phyloP scores from a whole-genome alignment of 2,797 vertebrate genomes.

The Synanceia verrucosa region DNA sequence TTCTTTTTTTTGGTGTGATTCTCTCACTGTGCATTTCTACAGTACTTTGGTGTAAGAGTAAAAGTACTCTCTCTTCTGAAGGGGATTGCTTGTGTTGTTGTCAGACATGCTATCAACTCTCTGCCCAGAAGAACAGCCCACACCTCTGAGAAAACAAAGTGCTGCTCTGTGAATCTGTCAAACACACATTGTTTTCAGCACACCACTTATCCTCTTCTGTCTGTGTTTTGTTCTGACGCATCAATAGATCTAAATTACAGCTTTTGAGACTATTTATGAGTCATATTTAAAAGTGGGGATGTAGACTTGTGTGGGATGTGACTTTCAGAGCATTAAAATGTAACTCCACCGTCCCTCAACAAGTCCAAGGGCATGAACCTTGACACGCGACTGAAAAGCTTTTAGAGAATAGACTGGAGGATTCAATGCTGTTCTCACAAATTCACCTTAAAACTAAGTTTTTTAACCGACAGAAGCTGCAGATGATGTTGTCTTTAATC shows the following conservation, averaged over 20 bases:
- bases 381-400: conserved; percentile 41
- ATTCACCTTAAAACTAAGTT: conserved; percentile 15
- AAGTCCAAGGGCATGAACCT: conserved; percentile 42
- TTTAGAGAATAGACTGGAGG: conserved; percentile 27
- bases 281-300: conserved; percentile 11
- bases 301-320: conserved; percentile 6
- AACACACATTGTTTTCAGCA: conserved; percentile 12
- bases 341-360: conserved; percentile 13
- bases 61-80: background rate
- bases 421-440: conserved; percentile 7
- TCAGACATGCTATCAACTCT: background rate
- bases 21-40: background rate
- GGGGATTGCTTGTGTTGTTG: background rate
- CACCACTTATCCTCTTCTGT: background rate
- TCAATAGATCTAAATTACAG: conserved; percentile 24
- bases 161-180: background rate
- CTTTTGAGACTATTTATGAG: conserved; percentile 18
- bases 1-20: background rate
- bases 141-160: conserved; percentile 2
- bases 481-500: conserved; percentile 27
- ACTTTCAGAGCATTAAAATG: conserved; percentile 31
- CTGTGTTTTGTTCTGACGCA: background rate
- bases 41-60: background rate
- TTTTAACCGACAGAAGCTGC: conserved; percentile 10
- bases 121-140: background rate